phyloP scores from a whole-genome alignment of 2,888 invertebrate species.

The Aricia artaxerxes region DNA sequence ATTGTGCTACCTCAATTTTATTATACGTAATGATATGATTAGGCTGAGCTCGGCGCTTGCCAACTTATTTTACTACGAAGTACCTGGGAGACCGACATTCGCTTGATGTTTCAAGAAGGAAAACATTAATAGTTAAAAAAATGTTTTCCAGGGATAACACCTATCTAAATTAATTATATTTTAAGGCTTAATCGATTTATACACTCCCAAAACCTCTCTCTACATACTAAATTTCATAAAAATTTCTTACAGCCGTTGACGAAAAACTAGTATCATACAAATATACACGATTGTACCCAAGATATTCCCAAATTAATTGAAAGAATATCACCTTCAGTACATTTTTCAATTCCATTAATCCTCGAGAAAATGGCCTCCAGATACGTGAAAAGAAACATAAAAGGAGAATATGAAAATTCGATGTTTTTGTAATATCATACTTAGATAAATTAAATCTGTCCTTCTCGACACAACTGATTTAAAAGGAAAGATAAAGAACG shows the following conservation, averaged over 20 bases:
- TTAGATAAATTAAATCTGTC: too few species aligned
- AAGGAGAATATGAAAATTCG: not conserved
- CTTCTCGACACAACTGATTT: not conserved
- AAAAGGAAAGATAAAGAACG: not conserved
- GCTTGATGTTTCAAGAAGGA: too few species aligned
- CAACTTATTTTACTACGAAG: not conserved
- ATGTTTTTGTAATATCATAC: not conserved
- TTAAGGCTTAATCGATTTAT: not conserved
- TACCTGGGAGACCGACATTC: not conserved
- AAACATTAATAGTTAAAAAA: too few species aligned
- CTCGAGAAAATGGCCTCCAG: not conserved
- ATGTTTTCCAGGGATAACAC: not conserved
- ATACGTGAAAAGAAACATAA: not conserved
- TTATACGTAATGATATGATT: constrained; percentile 9
- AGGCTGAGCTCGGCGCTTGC: not conserved
- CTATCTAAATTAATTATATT: not conserved
- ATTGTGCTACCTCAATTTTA: not conserved
- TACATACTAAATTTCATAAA: not conserved
- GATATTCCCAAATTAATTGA: not conserved
- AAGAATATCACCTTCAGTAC: not conserved
- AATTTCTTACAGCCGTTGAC: not conserved
- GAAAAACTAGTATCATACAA: not conserved
- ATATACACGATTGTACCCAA: not conserved
- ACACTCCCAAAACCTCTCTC: not conserved
- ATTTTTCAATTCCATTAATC: not conserved